Percentiles rank a stretch among this genome's conserved stretches.
These are phyloP conservation scores for Chalcosyrphus nemorum DNA, from an alignment of 2,888 invertebrate species.

Conservation along the genomic window DNA sequence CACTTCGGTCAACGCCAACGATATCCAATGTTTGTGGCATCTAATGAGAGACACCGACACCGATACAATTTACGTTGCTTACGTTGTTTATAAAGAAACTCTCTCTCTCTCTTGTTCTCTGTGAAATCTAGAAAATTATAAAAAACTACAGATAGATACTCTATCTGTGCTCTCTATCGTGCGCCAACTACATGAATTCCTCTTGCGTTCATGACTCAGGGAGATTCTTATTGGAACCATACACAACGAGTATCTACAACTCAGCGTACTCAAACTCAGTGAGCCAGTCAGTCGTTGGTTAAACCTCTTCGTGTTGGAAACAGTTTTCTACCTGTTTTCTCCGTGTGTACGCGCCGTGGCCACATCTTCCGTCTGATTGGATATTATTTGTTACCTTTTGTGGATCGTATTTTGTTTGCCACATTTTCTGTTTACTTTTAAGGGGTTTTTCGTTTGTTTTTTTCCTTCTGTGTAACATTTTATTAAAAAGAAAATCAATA, in stretches of 20 bases:
- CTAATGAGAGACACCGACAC: not conserved
- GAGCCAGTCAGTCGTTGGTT: constrained; percentile 65
- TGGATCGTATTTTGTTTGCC: constrained; percentile 47
- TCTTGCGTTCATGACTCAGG: constrained; percentile 66
- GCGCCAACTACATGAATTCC: constrained; percentile 38
- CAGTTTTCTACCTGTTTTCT: constrained; percentile 38
- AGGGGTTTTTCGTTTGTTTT: constrained; percentile 3
- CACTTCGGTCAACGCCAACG: constrained; percentile 22
- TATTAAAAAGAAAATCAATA: constrained; percentile 47
- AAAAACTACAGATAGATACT: not conserved
- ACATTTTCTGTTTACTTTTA: constrained; percentile 56
- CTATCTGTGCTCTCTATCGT: constrained; percentile 20
- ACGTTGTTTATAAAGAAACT: constrained; percentile 11
- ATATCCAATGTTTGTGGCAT: constrained; percentile 11
- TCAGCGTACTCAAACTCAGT: constrained; percentile 51
- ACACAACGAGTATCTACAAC: constrained; percentile 51
- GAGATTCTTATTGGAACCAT: constrained; percentile 47
- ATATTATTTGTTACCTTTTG: constrained; percentile 42
- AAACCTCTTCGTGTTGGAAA: constrained; percentile 63
- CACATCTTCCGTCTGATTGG: constrained; percentile 62
- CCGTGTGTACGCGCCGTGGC: constrained; percentile 57
- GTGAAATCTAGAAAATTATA: not conserved
- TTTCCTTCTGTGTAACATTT: not conserved
- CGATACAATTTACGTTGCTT: constrained; percentile 31
- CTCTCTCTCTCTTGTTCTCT: not conserved